A percentile compares a stretch with the other conserved stretches of the same genome.
phyloP scores from a whole-genome alignment of 2,113 vertebrate genomes.

The Antechinus flavipes region DNA sequence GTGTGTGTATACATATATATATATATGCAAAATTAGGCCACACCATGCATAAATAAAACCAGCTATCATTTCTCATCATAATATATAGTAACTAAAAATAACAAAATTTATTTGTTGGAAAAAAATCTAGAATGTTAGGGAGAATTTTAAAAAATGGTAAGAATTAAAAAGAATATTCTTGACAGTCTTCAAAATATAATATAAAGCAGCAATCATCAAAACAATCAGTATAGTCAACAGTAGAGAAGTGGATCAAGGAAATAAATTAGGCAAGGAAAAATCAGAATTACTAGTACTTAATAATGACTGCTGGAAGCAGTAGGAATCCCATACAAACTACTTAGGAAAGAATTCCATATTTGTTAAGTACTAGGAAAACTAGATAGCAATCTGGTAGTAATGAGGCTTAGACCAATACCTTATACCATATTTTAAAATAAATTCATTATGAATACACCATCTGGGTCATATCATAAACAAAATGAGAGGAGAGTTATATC shows the following conservation, averaged over 20 bases:
- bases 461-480: not conserved
- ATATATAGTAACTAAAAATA: conserved; percentile 35
- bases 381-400: not conserved
- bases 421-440: not conserved
- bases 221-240: not conserved
- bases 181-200: not conserved
- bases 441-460: not conserved
- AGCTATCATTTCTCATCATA: conserved; percentile 57
- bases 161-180: not conserved
- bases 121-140: not conserved
- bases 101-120: not conserved
- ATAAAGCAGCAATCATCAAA: not conserved
- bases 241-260: not conserved
- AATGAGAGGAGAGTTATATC: not conserved
- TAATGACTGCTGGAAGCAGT: not conserved
- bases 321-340: not conserved
- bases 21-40: conserved; percentile 48
- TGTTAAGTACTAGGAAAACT: not conserved
- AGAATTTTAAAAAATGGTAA: not conserved
- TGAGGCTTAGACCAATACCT: not conserved
- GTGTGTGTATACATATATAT: not conserved
- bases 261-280: not conserved
- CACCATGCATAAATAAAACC: conserved; percentile 26
- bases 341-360: not conserved
- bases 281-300: not conserved